These are phyloP conservation scores for Pogonocichla stellata DNA, from an alignment of 2,113 vertebrate genomes.

Conservation along the genomic window DNA sequence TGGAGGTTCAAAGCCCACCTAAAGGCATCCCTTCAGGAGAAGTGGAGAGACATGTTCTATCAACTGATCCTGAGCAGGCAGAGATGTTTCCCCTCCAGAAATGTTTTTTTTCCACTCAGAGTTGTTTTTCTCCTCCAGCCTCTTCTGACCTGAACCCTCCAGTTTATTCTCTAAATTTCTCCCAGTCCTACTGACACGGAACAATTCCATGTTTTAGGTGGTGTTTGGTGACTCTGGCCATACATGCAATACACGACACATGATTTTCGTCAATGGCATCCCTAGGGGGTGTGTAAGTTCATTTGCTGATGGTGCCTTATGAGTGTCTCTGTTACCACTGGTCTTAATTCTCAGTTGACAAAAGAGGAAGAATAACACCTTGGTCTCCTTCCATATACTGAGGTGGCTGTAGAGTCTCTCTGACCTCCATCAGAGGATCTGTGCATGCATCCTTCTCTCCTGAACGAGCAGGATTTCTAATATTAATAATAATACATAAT, in stretches of 20 bases:
- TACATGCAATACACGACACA: too few relatives aligned
- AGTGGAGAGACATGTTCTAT: too few relatives aligned
- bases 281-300: neutral
- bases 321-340: neutral
- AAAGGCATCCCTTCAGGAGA: neutral
- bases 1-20: neutral
- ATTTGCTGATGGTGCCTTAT: too few relatives aligned
- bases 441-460: neutral
- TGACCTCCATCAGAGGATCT: neutral
- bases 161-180: neutral
- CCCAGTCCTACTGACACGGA: accelerated
- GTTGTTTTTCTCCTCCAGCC: neutral
- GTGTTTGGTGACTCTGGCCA: neutral
- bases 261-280: too few relatives aligned
- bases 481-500: too few relatives aligned
- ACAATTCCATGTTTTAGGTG: neutral
- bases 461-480: neutral
- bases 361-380: neutral
- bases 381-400: too few relatives aligned
- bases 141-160: neutral
- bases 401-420: neutral
- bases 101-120: neutral
- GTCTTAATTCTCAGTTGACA: neutral
- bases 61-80: neutral
- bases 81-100: neutral